Percentiles rank a stretch among this genome's conserved stretches.
Evolutionary conservation across 2,888 invertebrate species (phyloP).

Genomic region (Dolichomitus sp.): DNA sequence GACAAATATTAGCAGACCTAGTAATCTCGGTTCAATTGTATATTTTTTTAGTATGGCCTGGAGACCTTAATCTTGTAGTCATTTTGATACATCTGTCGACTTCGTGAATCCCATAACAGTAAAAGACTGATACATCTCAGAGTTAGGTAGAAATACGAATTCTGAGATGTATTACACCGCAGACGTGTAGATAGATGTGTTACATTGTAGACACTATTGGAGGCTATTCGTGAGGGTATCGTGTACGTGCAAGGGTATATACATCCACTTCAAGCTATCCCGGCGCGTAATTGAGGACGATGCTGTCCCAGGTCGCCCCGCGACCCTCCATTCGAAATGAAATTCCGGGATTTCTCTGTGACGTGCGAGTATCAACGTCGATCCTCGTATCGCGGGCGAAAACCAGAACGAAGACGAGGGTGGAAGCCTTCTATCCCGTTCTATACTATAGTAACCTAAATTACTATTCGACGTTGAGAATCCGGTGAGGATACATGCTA

Average conservation of each 20-base stretch:
- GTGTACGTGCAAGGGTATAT: conserved; percentile 23
- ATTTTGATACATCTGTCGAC: neutral
- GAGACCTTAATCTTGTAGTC: neutral
- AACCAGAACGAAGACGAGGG: conserved; percentile 32
- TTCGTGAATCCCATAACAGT: neutral
- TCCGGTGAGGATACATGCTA: conserved; percentile 44
- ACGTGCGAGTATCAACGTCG: conserved; percentile 59
- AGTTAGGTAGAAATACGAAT: conserved; percentile 15
- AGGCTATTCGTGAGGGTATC: conserved; percentile 7
- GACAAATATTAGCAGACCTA: too few species aligned
- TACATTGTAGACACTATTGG: conserved; percentile 17
- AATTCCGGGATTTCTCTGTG: conserved; percentile 58
- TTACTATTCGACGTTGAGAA: conserved; percentile 64
- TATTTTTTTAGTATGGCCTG: neutral
- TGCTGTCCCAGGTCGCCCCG: conserved; percentile 43
- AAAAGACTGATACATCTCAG: conserved; percentile 6
- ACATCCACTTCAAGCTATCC: conserved; percentile 17
- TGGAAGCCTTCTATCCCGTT: conserved; percentile 49
- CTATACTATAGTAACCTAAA: conserved; percentile 54
- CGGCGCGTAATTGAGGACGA: conserved; percentile 55
- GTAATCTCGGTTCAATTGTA: neutral
- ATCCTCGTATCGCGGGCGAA: conserved; percentile 45
- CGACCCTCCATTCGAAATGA: conserved; percentile 54
- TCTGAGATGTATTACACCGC: conserved; percentile 1
- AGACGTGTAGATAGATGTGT: conserved; percentile 19